Percentiles rank a stretch among this genome's conserved stretches.
Conservation (phyloP, 2,888 invertebrate species). For the Chymomyza fuscimana region DNA sequence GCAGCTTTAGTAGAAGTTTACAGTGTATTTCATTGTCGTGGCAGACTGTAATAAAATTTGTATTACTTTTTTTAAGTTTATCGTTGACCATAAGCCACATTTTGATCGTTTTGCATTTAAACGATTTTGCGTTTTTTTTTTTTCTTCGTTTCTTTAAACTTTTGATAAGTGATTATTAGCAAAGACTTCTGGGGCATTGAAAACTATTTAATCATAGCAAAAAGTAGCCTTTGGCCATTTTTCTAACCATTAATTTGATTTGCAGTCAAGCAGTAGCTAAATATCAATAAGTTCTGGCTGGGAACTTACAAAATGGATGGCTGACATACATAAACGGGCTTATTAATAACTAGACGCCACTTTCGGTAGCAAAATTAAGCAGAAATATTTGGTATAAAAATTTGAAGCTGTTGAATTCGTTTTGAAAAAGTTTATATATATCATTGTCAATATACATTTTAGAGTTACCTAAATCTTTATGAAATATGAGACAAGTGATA, state of each 20-base stretch:
- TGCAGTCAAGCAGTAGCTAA: not conserved
- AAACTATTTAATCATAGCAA: not conserved
- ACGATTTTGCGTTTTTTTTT: not conserved
- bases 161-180: constrained; percentile 9
- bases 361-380: not conserved
- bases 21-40: no score
- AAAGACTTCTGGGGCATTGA: not conserved
- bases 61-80: constrained; percentile 11
- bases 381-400: no score
- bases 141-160: not conserved
- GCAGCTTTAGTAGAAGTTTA: no score
- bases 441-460: no score
- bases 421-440: no score
- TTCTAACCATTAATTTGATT: not conserved
- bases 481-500: no score
- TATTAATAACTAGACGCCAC: not conserved
- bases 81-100: not conserved
- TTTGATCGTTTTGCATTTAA: not conserved
- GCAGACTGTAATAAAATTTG: not conserved
- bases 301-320: not conserved
- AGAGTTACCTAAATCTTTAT: no score
- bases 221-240: not conserved
- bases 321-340: not conserved
- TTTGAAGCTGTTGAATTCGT: no score
- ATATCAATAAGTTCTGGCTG: not conserved